phyloP scores from a whole-genome alignment of 1,140 invertebrate genomes.

The Penaeus indicus region DNA sequence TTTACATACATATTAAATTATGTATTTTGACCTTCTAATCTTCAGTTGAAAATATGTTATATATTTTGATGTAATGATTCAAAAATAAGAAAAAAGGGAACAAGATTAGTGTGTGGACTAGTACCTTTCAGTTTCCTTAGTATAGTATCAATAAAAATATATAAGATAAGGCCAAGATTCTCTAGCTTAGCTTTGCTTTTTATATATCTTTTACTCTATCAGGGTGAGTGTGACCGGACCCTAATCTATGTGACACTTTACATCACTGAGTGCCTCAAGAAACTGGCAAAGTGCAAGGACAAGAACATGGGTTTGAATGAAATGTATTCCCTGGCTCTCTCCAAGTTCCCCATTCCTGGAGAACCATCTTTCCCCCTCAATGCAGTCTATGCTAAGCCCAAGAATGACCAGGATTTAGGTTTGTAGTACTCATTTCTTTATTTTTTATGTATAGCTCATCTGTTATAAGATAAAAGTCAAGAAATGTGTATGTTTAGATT shows the following conservation, averaged over 20 bases:
- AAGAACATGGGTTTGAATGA: conserved; percentile 94
- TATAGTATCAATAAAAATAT: too few relatives aligned
- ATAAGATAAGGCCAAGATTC: too few relatives aligned
- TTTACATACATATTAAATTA: too few relatives aligned
- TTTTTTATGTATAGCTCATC: too few relatives aligned
- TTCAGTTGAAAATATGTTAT: too few relatives aligned
- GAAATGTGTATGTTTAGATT: neutral
- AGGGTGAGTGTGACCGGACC: conserved; percentile 95
- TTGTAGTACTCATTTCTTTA: conserved; percentile 44
- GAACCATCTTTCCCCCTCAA: conserved; percentile 97
- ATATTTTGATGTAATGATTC: too few relatives aligned
- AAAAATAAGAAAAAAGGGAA: too few relatives aligned
- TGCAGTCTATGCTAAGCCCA: conserved; percentile 93
- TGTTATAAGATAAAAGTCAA: too few relatives aligned
- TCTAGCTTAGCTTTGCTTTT: neutral
- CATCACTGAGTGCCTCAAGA: conserved; percentile 97
- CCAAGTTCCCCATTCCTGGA: conserved; percentile 95
- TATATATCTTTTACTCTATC: conserved; percentile 62
- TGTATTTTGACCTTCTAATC: too few relatives aligned
- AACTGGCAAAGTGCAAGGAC: conserved; percentile 89
- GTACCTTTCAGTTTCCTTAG: too few relatives aligned
- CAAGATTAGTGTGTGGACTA: too few relatives aligned
- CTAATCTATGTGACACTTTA: conserved; percentile 99
- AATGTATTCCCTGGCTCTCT: conserved; percentile 95
- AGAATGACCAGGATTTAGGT: conserved; percentile 79